These are phyloP conservation scores for Prionailurus bengalensis DNA, from an alignment of 2,113 vertebrate species.

Conservation along the genomic window DNA sequence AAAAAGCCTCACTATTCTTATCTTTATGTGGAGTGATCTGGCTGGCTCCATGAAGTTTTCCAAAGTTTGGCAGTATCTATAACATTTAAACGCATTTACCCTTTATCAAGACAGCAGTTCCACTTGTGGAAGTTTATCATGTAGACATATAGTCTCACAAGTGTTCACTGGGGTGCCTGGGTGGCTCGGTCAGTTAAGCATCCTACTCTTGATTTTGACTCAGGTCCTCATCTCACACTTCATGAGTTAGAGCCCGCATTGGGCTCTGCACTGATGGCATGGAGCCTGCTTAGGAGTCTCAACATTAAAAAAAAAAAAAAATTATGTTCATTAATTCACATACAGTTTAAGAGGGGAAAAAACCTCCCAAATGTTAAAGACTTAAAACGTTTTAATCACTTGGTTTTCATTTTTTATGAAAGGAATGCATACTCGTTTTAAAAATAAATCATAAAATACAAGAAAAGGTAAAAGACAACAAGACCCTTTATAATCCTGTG, in stretches of 20 bases:
- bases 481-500: not conserved
- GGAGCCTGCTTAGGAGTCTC: too few species aligned
- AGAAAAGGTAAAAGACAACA: constrained; percentile 1
- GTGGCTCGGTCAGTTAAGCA: too few species aligned
- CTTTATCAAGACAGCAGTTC: not conserved
- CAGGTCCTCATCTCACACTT: too few species aligned
- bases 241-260: too few species aligned
- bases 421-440: not conserved
- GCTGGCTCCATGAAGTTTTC: not conserved
- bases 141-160: not conserved
- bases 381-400: not conserved
- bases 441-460: constrained; percentile 31
- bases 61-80: not conserved
- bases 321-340: not conserved
- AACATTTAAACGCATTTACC: not conserved
- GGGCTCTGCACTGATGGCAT: too few species aligned
- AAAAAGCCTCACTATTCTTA: not conserved
- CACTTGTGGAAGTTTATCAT: not conserved
- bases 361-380: not conserved
- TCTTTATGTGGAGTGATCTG: not conserved
- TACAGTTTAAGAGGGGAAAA: not conserved
- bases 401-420: constrained; percentile 1
- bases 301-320: not conserved
- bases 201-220: too few species aligned
- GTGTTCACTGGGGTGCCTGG: not conserved